phyloP scores from a whole-genome alignment of 2,888 invertebrate genomes.

The Drosophila mulleri region DNA sequence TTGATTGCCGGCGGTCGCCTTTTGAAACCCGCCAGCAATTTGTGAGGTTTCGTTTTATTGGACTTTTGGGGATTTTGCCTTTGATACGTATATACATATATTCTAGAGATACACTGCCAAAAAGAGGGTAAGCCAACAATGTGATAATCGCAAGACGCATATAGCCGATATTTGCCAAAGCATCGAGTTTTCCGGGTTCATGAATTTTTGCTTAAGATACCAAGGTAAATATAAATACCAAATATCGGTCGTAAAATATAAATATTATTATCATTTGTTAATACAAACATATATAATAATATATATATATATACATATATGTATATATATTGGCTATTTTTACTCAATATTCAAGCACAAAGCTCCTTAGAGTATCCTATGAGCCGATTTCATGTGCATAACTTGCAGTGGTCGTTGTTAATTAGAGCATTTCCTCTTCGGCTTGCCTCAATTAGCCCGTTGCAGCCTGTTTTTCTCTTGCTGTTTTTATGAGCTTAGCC shows the following conservation, averaged over 20 bases:
- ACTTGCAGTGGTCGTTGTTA: neutral
- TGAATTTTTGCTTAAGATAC: neutral
- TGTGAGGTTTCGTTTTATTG: constrained; percentile 32
- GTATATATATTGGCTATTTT: neutral
- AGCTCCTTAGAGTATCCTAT: neutral
- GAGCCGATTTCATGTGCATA: neutral
- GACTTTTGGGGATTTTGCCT: constrained; percentile 16
- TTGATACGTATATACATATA: neutral
- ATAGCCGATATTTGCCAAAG: neutral
- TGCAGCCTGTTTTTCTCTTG: constrained; percentile 3
- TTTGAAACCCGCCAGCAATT: constrained; percentile 41
- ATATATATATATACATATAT: neutral
- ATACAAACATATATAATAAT: neutral
- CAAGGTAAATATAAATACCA: neutral
- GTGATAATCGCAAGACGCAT: neutral
- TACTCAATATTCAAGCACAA: too few relatives aligned
- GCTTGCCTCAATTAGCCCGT: constrained; percentile 1
- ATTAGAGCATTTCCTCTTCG: constrained; percentile 8
- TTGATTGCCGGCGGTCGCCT: constrained; percentile 67
- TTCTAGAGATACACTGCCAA: neutral
- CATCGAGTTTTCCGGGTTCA: neutral
- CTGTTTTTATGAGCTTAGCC: constrained; percentile 52
- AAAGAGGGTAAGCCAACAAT: neutral
- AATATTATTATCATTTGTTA: too few relatives aligned
- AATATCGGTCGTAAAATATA: too few relatives aligned